Base-by-base conservation (phyloP, 1,140 invertebrate species). In the Centruroides vittatus region DNA sequence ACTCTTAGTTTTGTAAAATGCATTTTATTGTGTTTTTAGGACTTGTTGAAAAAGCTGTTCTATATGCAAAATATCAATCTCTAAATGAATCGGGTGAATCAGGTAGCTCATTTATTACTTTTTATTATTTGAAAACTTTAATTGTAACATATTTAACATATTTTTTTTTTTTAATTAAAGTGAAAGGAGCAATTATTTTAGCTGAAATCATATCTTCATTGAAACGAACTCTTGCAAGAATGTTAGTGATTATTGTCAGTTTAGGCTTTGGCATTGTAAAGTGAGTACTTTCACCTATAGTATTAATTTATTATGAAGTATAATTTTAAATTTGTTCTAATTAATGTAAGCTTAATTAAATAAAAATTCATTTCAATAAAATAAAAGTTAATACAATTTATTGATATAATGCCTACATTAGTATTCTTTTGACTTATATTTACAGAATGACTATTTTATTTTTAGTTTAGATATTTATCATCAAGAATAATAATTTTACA, bases 201-300 rank as follows among this genome's bases (percentile, higher is more conserved):
- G 92, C 91, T 4, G 92, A 96, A 76, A 79, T 93, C 71, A 81
- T 94, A 8, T 93, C 89, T 0, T 89, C 86, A 71, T 82, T 86
- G 1, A 97, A 96, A 76, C 74, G 91, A 61, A 89, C 90, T 2
- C 75, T 96, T 54, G 88, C 93, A 3, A 78, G 93, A 65, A 93
- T 95, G 83, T 75, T 97, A 13, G 88, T 97, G 55, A 87, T 97
- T 41, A 93, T 95, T 61, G 91, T 94, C 58, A 90, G 88, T 65
- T 77, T 95, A 53, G 93, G 93, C 51, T 96, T 93, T 79, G 93
- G 93, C 47, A 93, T 96, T 69, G 90, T 95, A 63, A 96, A 94
- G 87, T 89, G 73, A 79, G 81, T 80, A 50, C 36, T 55, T 46
- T 58, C 3, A 23, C 23, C 23, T 23, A 2, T 23, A 41, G 0